A percentile compares a stretch with the other conserved stretches of the same genome.
phyloP scores from a whole-genome alignment of 2,113 vertebrate genomes.

The Mirounga angustirostris region DNA sequence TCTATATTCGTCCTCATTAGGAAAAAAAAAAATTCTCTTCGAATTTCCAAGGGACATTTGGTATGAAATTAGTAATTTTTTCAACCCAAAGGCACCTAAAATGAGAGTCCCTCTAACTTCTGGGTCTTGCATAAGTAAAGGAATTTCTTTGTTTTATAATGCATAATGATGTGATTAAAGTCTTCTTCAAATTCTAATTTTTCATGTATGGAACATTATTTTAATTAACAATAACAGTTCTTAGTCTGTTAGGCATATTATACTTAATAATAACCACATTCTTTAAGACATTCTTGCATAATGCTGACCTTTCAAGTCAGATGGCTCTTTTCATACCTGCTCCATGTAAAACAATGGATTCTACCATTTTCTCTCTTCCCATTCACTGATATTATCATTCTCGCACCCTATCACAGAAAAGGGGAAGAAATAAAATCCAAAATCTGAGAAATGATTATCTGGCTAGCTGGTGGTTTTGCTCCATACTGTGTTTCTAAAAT shows the following conservation, averaged over 20 bases:
- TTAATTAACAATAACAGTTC: not conserved
- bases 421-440: not conserved
- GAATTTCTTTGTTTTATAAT: not conserved
- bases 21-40: not conserved
- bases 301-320: not conserved
- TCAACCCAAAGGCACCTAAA: not conserved
- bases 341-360: not conserved
- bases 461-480: not conserved
- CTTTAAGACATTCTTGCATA: not conserved
- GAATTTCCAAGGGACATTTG: conserved; percentile 32
- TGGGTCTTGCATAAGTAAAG: not conserved
- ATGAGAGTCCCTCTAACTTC: not conserved
- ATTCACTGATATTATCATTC: not conserved
- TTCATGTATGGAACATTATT: not conserved
- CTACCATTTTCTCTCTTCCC: not conserved
- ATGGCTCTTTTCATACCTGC: not conserved
- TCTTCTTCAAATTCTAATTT: conserved; percentile 10
- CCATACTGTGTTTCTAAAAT: not conserved
- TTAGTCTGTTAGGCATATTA: not conserved
- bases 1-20: not conserved
- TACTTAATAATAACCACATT: not conserved
- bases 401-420: not conserved
- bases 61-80: conserved; percentile 45
- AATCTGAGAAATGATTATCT: not conserved
- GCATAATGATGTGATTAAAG: not conserved